Evolutionary conservation across 2,888 invertebrate species (phyloP), one percentile per base, ranked within the genome.

Genomic region (Parascotia fuliginaria): DNA sequence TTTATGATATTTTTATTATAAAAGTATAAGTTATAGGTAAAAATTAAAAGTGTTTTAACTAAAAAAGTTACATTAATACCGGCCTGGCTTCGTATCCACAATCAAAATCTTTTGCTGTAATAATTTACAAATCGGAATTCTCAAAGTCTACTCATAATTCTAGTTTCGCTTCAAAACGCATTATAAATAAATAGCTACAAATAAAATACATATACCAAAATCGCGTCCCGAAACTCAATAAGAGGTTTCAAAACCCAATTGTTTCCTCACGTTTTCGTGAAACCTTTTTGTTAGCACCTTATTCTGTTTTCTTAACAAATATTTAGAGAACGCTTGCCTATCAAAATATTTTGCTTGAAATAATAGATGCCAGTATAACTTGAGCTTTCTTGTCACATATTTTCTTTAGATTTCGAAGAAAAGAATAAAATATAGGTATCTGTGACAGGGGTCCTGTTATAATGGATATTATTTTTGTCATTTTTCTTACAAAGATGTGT

Each of bases 251-350:
- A 38, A 9, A 42, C 22, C 9, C 11, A 32, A 42, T 56, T 60
- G 41, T 59, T 37, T 44, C 16, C 12, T 15, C 7, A 44, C 36
- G 39, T 31, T 56, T 38, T 52, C 40, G 42, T 33, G 33, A 33
- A 32, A 60, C 44, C 52, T 57, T 51, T 64, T 60, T 55, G 38
- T 43, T 44, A 32, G 22, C 41, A 51, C 60, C 36, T 53, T 46
- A 42, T 15, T 47, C 51, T 60, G 38, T 60, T 60, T 64, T 64
- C 49, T 57, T 54, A 57, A 46, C 54, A 64, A 60, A 64, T 64
- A 64, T 64, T 60, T 55, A 54, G 39, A 37, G 37, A 58, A 54
- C 52, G 49, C 42, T 55, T 52, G 47, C 33, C 31, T 40, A 45
- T 43, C 43, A 41, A 52, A 61, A 52, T 62, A 63, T 63, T 33